phyloP scores from a whole-genome alignment of 2,888 invertebrate species.

The Saturnia pavonia region DNA sequence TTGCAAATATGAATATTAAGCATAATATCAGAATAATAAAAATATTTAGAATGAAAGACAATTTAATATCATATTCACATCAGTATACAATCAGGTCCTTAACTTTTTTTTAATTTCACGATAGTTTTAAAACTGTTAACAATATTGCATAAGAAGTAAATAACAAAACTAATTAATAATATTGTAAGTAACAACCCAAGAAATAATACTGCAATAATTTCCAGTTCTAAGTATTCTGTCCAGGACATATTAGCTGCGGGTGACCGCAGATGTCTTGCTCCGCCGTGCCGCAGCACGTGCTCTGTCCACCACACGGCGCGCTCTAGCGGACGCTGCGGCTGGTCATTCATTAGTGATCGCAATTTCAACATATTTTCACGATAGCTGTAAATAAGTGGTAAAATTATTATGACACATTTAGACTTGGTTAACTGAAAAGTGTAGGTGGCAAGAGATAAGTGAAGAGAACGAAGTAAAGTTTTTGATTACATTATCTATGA shows the following conservation, averaged over 20 bases:
- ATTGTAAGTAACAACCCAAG: background rate
- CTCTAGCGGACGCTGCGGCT: constrained; percentile 24
- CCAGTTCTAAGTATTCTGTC: constrained; percentile 41
- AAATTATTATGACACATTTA: background rate
- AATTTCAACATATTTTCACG: constrained; percentile 11
- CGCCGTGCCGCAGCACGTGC: constrained; percentile 62
- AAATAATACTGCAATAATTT: constrained; percentile 34
- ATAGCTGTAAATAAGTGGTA: constrained; percentile 14
- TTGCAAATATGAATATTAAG: no score
- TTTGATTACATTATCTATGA: no score
- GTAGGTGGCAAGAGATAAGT: no score
- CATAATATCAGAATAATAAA: no score
- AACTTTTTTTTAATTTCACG: background rate
- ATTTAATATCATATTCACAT: background rate
- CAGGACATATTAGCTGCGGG: constrained; percentile 49
- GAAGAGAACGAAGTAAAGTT: no score
- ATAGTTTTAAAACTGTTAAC: background rate
- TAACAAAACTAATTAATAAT: background rate
- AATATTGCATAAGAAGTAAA: constrained; percentile 2
- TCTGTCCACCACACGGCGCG: constrained; percentile 76
- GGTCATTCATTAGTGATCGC: constrained; percentile 21
- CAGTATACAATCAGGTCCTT: constrained; percentile 17
- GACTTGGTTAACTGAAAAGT: no score
- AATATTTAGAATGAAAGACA: background rate
- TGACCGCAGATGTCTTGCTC: constrained; percentile 59